Base-by-base conservation (phyloP, 2,113 vertebrate species). In the Ameiurus melas region DNA sequence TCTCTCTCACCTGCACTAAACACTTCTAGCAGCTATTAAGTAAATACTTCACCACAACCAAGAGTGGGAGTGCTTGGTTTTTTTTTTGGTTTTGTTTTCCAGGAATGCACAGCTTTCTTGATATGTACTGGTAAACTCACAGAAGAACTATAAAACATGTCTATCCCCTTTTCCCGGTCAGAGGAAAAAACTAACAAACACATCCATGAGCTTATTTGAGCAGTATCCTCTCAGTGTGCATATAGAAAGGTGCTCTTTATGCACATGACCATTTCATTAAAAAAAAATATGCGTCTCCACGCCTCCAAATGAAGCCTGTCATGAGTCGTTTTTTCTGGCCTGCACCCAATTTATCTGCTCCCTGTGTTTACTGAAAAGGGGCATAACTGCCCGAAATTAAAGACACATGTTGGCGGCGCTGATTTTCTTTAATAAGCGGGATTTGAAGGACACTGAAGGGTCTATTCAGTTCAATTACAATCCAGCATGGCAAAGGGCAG, bases 291-390 rank as follows among this genome's bases (percentile, higher is more conserved):
- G 91, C 90, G 83, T 86, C 77, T 90, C 90, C 87, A 64, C 13
- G 20, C 75, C 87, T 87, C 89, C 88, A 89, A 92, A 93, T 70
- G 78, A 91, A 89, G 92, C 90, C 90, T 86, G 91, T 92, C 92
- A 90, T 89, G 25, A 92, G 89, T 85, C 66, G 75, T 89, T 81
- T 81, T 81, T 83, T 78, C 55, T 80, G 75, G 39, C 19, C 58
- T 53, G 73, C n/a, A 58, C 30, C 79, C 79, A 81, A 62, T 83
- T 83, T 22, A 43, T 39, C 33, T 60, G 80, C 33, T 83, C 80
- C 30, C 57, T 39, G 33, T 62, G n/a, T 81, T 81, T 81, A 57
- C 8, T 36, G 51, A 81, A 39, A 39, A 83, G 64, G 14, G 25
- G 47, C 27, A 68, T 20, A 30, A 22, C 39, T 51, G 17, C 5